Evolutionary conservation across 2,113 vertebrate species (phyloP).

Genomic region (Spermophilus dauricus): DNA sequence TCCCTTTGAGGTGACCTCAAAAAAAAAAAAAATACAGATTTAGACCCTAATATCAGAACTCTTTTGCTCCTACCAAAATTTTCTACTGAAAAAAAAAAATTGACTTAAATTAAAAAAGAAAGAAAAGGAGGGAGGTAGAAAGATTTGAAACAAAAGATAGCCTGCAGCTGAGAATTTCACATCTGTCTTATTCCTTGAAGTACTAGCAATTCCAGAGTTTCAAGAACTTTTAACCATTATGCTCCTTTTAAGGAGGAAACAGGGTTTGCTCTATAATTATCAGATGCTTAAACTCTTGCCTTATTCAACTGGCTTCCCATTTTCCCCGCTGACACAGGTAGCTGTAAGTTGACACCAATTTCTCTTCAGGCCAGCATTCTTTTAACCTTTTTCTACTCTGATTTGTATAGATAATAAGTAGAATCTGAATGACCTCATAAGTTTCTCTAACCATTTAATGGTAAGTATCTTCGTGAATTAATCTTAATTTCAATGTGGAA

Average conservation of each 20-base stretch:
- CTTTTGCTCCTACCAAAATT: not conserved
- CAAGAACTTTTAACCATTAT: conserved; percentile 2
- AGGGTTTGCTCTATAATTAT: not conserved
- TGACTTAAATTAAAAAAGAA: not conserved
- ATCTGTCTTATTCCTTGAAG: conserved; percentile 12
- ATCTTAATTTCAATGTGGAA: not conserved
- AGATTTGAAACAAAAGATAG: conserved; percentile 46
- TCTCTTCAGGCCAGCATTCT: not conserved
- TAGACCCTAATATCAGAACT: not conserved
- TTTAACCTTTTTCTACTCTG: not conserved
- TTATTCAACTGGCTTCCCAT: conserved; percentile 17
- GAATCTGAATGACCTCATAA: not conserved
- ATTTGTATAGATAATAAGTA: not conserved
- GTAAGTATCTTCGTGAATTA: not conserved
- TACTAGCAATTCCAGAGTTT: not conserved
- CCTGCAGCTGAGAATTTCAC: conserved; percentile 29
- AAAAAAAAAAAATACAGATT: not conserved
- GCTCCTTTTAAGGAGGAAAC: not conserved
- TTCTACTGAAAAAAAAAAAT: not conserved
- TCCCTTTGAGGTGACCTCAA: not conserved
- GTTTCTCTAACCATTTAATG: not conserved
- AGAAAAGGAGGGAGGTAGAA: not conserved
- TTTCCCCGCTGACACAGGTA: not conserved
- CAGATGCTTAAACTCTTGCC: not conserved
- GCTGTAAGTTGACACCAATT: not conserved